Percentiles rank a stretch among this genome's conserved stretches.
Conservation (phyloP, 2,113 vertebrate species). For the Blennius ocellaris region DNA sequence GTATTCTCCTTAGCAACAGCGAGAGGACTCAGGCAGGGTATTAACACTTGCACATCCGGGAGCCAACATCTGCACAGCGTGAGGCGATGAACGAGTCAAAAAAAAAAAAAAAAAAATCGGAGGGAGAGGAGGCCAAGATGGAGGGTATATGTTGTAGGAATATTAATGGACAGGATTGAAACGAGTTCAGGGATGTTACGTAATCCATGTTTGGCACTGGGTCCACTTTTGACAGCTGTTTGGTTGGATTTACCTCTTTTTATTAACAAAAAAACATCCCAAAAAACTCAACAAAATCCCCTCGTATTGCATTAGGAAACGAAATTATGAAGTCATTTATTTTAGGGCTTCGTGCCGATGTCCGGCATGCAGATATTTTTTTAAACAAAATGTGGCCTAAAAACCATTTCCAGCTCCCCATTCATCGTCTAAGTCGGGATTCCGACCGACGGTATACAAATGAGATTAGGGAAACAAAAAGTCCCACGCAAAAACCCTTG, state of each 20-base stretch:
- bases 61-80: conserved; percentile 69
- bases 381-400: no score
- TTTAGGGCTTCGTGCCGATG: no score
- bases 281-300: conserved; percentile 10
- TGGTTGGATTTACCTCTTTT: conserved; percentile 59
- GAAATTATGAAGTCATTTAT: no score
- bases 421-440: no score
- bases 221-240: conserved; percentile 64
- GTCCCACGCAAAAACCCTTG: no score
- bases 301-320: no score
- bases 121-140: not conserved
- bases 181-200: conserved; percentile 45
- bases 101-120: not conserved
- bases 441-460: no score
- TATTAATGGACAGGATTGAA: conserved; percentile 49
- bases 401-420: no score
- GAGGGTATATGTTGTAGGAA: conserved; percentile 30
- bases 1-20: conserved; percentile 82
- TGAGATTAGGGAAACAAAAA: no score
- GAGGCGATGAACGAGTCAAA: conserved; percentile 48
- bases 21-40: conserved; percentile 56
- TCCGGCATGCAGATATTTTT: no score
- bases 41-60: conserved; percentile 70
- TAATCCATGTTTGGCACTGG: conserved; percentile 48
- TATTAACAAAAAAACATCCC: conserved; percentile 29